Percentiles rank a stretch among this genome's conserved stretches.
Conservation (phyloP, 2,797 vertebrate genomes). For the Melopsittacus undulatus region DNA sequence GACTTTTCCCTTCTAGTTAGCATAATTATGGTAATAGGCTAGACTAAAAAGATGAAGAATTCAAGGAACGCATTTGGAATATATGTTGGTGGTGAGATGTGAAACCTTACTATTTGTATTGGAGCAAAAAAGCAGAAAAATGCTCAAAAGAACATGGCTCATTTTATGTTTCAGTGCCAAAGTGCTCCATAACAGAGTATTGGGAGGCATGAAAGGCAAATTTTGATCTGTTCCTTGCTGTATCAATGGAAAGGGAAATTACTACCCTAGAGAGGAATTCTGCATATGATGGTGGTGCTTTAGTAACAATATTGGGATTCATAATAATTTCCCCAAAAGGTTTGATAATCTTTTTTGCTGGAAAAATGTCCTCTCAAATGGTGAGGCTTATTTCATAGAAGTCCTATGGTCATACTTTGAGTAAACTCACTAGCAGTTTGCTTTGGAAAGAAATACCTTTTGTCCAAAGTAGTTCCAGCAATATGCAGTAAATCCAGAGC, state of each 20-base stretch:
- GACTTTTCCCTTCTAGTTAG: conserved; percentile 19
- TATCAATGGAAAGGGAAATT: conserved; percentile 23
- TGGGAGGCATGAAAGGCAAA: neutral
- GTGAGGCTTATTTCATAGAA: neutral
- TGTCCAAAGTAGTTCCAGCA: conserved; percentile 19
- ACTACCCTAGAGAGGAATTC: neutral
- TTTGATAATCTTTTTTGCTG: conserved; percentile 16
- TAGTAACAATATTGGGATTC: conserved; percentile 6
- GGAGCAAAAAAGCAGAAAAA: neutral
- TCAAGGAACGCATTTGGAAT: conserved; percentile 23
- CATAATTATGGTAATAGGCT: conserved; percentile 3
- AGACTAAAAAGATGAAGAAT: conserved; percentile 11
- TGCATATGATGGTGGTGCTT: neutral
- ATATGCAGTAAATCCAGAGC: conserved; percentile 24
- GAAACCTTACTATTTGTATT: conserved; percentile 10
- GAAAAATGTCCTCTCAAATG: neutral
- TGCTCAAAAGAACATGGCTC: neutral
- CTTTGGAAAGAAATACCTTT: conserved; percentile 46
- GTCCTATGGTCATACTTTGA: neutral
- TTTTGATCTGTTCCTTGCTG: neutral
- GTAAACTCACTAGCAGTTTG: conserved; percentile 20
- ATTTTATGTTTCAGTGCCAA: conserved; percentile 11
- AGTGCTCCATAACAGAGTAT: neutral
- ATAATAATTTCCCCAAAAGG: conserved; percentile 1
- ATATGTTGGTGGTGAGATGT: neutral